Conservation (phyloP, 2,113 vertebrate species). For the Calidris pugnax region DNA sequence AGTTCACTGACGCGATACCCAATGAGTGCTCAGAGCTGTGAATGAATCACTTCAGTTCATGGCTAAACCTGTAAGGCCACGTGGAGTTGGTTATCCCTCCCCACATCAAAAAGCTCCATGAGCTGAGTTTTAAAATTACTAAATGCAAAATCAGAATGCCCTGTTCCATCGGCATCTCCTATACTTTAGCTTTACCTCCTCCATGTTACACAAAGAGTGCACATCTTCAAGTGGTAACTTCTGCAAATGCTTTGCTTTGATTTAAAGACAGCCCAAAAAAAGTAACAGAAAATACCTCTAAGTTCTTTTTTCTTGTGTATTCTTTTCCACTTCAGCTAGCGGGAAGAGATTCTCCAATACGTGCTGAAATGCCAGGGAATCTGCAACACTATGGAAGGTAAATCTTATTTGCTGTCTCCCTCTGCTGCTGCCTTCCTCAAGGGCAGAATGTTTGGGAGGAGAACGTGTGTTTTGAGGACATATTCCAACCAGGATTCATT, state of each 20-base stretch:
- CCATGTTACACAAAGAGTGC: neutral
- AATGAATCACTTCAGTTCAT: neutral
- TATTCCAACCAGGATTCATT: neutral
- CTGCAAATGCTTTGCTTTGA: neutral
- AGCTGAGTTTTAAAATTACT: neutral
- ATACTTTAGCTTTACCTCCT: neutral
- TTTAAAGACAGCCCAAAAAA: neutral
- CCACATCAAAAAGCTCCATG: neutral
- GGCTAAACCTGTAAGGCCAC: neutral
- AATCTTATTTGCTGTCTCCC: neutral
- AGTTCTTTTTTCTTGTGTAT: neutral
- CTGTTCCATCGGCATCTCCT: neutral
- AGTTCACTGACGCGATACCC: neutral
- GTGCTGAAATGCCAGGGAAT: conserved; percentile 93
- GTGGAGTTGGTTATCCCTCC: neutral
- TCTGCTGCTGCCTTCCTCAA: neutral
- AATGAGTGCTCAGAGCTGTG: neutral
- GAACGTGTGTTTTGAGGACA: neutral
- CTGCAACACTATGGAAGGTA: conserved; percentile 98
- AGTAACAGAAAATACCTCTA: neutral
- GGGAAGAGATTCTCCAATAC: conserved; percentile 93
- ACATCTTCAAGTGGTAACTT: neutral
- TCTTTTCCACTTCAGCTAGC: conserved; percentile 79
- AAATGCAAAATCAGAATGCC: neutral
- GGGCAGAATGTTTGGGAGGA: neutral